Percentiles rank a stretch among this genome's conserved stretches.
Conservation (phyloP, 2,888 invertebrate genomes). For the Seladonia tumulorum region DNA sequence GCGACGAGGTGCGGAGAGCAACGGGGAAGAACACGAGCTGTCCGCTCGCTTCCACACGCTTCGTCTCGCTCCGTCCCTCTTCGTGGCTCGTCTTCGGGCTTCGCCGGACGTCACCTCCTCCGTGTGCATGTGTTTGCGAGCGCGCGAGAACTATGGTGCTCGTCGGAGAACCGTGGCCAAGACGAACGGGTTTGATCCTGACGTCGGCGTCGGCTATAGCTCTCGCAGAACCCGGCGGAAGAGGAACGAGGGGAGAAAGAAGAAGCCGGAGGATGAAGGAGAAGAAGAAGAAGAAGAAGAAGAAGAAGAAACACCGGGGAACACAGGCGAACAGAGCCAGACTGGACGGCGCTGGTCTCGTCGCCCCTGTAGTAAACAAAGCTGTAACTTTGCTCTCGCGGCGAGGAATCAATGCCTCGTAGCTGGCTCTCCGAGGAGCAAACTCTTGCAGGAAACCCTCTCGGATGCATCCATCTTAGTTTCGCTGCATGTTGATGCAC, state of each 20-base stretch:
- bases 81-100: neutral
- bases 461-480: slow-evolving; percentile 74
- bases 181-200: slow-evolving; percentile 62
- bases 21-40: neutral
- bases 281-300: slow-evolving; percentile 55
- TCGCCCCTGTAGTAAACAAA: slow-evolving; percentile 83
- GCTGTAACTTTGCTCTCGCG: slow-evolving; percentile 83
- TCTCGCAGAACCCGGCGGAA: slow-evolving; percentile 46
- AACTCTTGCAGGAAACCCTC: slow-evolving; percentile 68
- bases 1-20: neutral
- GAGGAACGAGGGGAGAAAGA: slow-evolving; percentile 29
- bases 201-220: slow-evolving; percentile 57
- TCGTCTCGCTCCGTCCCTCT: slow-evolving; percentile 3
- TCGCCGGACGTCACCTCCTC: slow-evolving; percentile 29
- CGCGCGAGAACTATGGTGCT: slow-evolving; percentile 54
- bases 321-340: slow-evolving; percentile 76
- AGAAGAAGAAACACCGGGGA: slow-evolving; percentile 59
- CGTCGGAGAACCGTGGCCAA: slow-evolving; percentile 48
- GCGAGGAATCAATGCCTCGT: slow-evolving; percentile 82
- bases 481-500: slow-evolving; percentile 78
- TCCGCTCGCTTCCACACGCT: neutral
- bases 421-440: slow-evolving; percentile 67
- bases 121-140: slow-evolving; percentile 62
- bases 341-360: slow-evolving; percentile 83
- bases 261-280: slow-evolving; percentile 36